phyloP scores from a whole-genome alignment of 2,113 vertebrate genomes.

The Poecile atricapillus region DNA sequence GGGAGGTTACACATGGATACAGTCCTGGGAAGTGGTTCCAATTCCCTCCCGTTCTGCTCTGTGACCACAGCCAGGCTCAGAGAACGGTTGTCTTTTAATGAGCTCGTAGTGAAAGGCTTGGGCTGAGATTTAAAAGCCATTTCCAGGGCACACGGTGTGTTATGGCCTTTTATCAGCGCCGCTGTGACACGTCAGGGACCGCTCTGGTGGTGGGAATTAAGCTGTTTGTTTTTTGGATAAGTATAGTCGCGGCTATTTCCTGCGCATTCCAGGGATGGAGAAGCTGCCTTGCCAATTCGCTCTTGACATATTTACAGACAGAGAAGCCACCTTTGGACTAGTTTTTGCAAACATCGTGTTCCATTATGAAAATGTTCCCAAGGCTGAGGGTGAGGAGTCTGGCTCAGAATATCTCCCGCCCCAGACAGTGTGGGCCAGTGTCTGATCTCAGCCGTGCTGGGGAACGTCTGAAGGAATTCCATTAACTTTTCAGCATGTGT shows the following conservation, averaged over 20 bases:
- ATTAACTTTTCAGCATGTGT: neutral
- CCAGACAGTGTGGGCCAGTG: slow-evolving; percentile 18
- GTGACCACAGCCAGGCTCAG: neutral
- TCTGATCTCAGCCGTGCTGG: slow-evolving; percentile 10
- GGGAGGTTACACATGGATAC: neutral
- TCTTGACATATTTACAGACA: slow-evolving; percentile 55
- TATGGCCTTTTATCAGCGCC: neutral
- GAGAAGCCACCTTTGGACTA: slow-evolving; percentile 58
- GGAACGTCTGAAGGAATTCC: slow-evolving; percentile 22
- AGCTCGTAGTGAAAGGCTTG: neutral
- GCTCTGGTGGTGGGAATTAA: slow-evolving; percentile 24
- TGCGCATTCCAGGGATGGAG: slow-evolving; percentile 55
- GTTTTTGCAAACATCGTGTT: slow-evolving; percentile 23
- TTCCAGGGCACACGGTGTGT: neutral
- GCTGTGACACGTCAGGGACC: neutral
- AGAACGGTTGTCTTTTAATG: neutral
- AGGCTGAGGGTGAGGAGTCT: slow-evolving; percentile 13
- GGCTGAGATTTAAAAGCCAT: slow-evolving; percentile 3
- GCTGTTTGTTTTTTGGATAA: slow-evolving; percentile 53
- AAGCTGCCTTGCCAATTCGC: neutral
- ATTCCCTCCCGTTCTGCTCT: neutral
- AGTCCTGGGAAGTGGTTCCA: neutral
- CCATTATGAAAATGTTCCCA: slow-evolving; percentile 24
- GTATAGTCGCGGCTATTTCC: slow-evolving; percentile 62
- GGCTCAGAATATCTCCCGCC: slow-evolving; percentile 28